Evolutionary conservation across 2,888 invertebrate genomes (phyloP).

Genomic region (Germaria angustata): DNA sequence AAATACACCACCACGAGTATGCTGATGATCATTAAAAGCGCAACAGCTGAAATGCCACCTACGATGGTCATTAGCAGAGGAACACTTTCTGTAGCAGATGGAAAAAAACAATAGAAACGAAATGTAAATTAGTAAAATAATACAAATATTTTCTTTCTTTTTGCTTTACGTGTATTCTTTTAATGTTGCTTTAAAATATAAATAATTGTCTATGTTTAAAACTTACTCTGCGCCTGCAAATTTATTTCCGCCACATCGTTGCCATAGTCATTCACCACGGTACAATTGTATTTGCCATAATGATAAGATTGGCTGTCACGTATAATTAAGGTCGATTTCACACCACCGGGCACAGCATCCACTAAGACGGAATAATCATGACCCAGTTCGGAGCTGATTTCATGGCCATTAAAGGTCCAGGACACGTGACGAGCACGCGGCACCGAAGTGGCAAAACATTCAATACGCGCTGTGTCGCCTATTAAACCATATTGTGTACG

Average conservation of each 20-base stretch:
- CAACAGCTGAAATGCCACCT: conserved; percentile 89
- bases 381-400: conserved; percentile 87
- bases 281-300: conserved; percentile 96
- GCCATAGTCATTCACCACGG: conserved; percentile 94
- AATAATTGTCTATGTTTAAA: no score
- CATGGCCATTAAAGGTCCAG: conserved; percentile 93
- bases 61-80: conserved; percentile 90
- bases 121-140: neutral
- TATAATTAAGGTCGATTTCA: conserved; percentile 94
- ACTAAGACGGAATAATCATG: conserved; percentile 88
- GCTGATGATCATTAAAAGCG: conserved; percentile 90
- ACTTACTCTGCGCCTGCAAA: conserved; percentile 93
- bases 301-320: conserved; percentile 91
- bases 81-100: conserved; percentile 84
- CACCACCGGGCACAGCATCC: conserved; percentile 87
- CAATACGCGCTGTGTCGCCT: conserved; percentile 90
- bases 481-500: conserved; percentile 90
- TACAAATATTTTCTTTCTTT: neutral
- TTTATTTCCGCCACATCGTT: conserved; percentile 91
- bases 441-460: conserved; percentile 93
- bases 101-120: neutral
- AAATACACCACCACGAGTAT: conserved; percentile 91
- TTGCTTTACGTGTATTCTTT: neutral
- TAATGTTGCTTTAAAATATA: no score
- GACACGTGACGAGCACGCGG: conserved; percentile 92